A percentile compares a stretch with the other conserved stretches of the same genome.
Evolutionary conservation across 1,140 invertebrate genomes (phyloP).

Genomic region (Paralvinella palmiformis): DNA sequence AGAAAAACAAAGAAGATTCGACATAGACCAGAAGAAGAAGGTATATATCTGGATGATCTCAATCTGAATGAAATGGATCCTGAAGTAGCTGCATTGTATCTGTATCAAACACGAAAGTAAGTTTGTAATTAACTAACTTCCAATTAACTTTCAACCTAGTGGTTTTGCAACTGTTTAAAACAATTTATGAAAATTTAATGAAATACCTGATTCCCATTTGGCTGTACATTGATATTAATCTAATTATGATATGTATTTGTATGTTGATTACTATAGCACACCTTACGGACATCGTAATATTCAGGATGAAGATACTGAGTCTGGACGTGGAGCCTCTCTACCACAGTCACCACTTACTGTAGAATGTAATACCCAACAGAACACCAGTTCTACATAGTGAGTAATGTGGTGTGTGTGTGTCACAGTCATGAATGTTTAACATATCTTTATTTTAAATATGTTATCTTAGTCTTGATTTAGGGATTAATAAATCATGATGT

Average conservation of each 20-base stretch:
- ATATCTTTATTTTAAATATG: too few relatives aligned
- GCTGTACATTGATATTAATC: not conserved
- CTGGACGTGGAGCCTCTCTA: constrained; percentile 86
- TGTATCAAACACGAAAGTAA: constrained; percentile 50
- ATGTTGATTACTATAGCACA: not conserved
- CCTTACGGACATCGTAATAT: not conserved
- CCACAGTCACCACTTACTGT: constrained; percentile 87
- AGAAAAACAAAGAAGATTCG: constrained; percentile 31
- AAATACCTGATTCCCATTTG: not conserved
- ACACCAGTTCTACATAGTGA: too few relatives aligned
- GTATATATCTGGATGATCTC: constrained; percentile 83
- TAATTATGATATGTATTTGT: not conserved
- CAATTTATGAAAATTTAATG: not conserved
- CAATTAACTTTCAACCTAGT: not conserved
- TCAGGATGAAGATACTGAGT: constrained; percentile 86
- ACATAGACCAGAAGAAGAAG: constrained; percentile 65
- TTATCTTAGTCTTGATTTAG: too few relatives aligned
- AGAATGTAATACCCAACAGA: constrained; percentile 61
- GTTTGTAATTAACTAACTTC: not conserved
- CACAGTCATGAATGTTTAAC: too few relatives aligned
- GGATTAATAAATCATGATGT: too few relatives aligned
- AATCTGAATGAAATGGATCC: constrained; percentile 82
- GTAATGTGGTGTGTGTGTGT: too few relatives aligned
- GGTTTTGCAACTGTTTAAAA: not conserved
- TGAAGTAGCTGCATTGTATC: constrained; percentile 82